Conservation (phyloP, 1,140 invertebrate genomes). For the Aphaenogaster floridana region DNA sequence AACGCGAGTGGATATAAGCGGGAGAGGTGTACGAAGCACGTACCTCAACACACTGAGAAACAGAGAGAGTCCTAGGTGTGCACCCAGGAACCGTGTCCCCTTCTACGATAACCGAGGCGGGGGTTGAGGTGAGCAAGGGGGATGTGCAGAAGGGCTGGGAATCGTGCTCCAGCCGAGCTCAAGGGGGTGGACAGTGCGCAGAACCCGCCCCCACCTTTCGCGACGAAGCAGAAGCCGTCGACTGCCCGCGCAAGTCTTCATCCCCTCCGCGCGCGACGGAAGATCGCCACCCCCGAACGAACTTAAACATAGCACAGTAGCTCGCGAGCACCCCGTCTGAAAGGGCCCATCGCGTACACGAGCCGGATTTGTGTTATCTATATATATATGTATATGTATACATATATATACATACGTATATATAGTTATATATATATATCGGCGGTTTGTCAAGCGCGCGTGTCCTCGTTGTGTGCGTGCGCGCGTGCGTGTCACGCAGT, state of each 20-base stretch:
- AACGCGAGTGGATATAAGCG: slow-evolving; percentile 66
- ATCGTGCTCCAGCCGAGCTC: slow-evolving; percentile 77
- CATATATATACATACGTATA: slow-evolving; percentile 28
- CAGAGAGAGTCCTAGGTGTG: slow-evolving; percentile 71
- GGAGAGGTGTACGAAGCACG: slow-evolving; percentile 66
- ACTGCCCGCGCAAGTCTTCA: slow-evolving; percentile 81
- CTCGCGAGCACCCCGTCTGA: slow-evolving; percentile 83
- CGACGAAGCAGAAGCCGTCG: slow-evolving; percentile 80
- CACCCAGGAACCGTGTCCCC: slow-evolving; percentile 78
- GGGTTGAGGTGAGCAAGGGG: slow-evolving; percentile 70
- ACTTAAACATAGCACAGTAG: slow-evolving; percentile 86
- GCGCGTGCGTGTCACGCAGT: slow-evolving; percentile 70
- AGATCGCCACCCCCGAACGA: slow-evolving; percentile 81
- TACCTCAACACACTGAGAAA: slow-evolving; percentile 70
- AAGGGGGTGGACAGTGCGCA: slow-evolving; percentile 86
- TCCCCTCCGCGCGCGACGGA: slow-evolving; percentile 78
- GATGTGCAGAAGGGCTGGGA: slow-evolving; percentile 80
- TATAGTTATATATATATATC: slow-evolving; percentile 47
- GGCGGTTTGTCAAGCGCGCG: slow-evolving; percentile 67
- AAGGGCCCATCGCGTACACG: slow-evolving; percentile 79
- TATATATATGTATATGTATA: slow-evolving; percentile 32
- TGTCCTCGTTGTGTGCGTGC: slow-evolving; percentile 62
- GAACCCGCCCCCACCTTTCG: slow-evolving; percentile 86
- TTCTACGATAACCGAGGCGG: slow-evolving; percentile 59
- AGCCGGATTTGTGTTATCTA: slow-evolving; percentile 56